A percentile compares a stretch with the other conserved stretches of the same genome.
Conservation (phyloP, 2,113 vertebrate genomes). For the Bettongia penicillata region DNA sequence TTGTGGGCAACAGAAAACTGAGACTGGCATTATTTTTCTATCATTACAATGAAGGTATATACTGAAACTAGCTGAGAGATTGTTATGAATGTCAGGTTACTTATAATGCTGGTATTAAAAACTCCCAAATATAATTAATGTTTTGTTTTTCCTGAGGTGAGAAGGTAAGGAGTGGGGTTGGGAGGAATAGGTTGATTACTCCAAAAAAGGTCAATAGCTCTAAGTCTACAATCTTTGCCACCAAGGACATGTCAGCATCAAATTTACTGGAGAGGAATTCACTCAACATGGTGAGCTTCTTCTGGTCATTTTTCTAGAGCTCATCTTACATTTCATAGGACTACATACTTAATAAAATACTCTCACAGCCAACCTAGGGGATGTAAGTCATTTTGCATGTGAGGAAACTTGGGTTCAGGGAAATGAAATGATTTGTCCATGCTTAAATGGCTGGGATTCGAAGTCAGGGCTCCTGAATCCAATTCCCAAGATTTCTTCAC, state of each 20-base stretch:
- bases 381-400: background rate
- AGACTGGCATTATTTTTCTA: constrained; percentile 50
- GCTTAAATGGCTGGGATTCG: background rate
- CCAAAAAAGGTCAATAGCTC: constrained; percentile 33
- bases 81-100: constrained; percentile 51
- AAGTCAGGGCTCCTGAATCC: background rate
- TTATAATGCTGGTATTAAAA: constrained; percentile 57
- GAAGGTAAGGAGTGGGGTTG: constrained; percentile 28
- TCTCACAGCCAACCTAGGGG: background rate
- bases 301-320: background rate
- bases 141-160: constrained; percentile 73
- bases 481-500: background rate
- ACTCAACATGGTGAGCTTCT: constrained; percentile 15
- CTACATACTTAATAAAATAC: background rate
- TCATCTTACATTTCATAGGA: background rate
- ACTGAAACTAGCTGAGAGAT: constrained; percentile 52
- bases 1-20: background rate
- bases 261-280: constrained; percentile 63
- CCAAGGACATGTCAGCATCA: constrained; percentile 54
- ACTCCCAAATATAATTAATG: constrained; percentile 27
- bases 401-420: background rate
- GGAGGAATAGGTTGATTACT: constrained; percentile 47
- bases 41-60: constrained; percentile 45
- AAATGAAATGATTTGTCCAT: background rate
- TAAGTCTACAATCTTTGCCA: constrained; percentile 7